A percentile compares a stretch with the other conserved stretches of the same genome.
Conservation (phyloP, 2,888 invertebrate genomes). For the Prosapia bicincta region DNA sequence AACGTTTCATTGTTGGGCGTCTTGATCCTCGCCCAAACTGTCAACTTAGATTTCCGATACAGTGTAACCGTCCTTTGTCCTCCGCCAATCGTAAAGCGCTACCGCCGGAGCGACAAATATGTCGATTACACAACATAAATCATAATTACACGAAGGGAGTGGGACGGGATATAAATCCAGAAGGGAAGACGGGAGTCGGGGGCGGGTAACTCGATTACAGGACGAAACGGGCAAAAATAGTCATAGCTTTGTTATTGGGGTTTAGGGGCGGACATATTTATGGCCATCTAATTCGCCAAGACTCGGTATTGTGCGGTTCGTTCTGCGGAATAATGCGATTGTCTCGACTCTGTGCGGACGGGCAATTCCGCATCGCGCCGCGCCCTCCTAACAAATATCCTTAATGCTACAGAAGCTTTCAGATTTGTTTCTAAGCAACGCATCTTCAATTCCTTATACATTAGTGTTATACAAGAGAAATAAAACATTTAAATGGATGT, state of each 20-base stretch:
- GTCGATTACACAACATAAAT: conserved; percentile 24
- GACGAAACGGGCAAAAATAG: background rate
- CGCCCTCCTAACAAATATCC: too few species aligned
- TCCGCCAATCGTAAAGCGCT: background rate
- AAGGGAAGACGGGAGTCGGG: background rate
- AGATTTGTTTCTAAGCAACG: too few species aligned
- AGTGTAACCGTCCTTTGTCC: background rate
- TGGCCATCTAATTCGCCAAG: background rate
- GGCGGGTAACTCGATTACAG: conserved; percentile 1
- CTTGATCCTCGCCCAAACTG: too few species aligned
- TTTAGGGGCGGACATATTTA: background rate
- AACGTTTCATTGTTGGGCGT: too few species aligned
- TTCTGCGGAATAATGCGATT: too few species aligned
- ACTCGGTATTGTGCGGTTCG: background rate
- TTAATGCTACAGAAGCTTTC: too few species aligned
- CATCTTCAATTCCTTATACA: too few species aligned
- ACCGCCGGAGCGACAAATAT: background rate
- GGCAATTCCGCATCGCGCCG: too few species aligned
- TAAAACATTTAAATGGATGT: too few species aligned
- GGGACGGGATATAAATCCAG: background rate
- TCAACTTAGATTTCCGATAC: too few species aligned
- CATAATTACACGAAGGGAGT: conserved; percentile 30
- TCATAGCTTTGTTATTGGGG: background rate
- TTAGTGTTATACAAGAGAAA: too few species aligned
- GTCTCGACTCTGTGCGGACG: too few species aligned